phyloP scores from a whole-genome alignment of 2,888 invertebrate species.

The Meiosimyza decipiens region DNA sequence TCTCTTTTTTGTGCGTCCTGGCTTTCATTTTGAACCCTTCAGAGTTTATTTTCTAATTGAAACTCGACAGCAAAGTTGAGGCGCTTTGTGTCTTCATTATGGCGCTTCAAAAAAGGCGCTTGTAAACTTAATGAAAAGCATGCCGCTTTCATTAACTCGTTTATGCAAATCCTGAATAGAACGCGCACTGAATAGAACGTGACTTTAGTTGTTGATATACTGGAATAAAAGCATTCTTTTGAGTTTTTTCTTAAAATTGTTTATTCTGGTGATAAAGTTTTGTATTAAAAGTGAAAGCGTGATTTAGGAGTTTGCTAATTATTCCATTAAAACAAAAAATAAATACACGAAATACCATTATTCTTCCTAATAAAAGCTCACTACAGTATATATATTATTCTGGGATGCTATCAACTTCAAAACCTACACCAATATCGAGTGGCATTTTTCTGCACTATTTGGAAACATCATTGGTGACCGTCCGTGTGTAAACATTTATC shows the following conservation, averaged over 20 bases:
- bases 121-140: constrained; percentile 12
- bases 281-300: too few species aligned
- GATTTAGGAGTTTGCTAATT: too few species aligned
- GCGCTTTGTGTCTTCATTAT: background rate
- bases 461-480: too few species aligned
- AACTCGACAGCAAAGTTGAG: background rate
- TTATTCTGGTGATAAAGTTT: too few species aligned
- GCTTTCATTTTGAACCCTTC: background rate
- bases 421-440: too few species aligned
- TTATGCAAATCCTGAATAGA: background rate
- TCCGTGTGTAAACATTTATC: too few species aligned
- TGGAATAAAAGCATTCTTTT: background rate
- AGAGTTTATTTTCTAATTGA: constrained; percentile 15
- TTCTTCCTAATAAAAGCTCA: too few species aligned
- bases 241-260: background rate
- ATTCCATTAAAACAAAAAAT: too few species aligned
- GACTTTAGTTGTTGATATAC: background rate
- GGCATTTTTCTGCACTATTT: too few species aligned
- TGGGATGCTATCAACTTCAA: too few species aligned
- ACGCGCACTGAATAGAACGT: background rate
- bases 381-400: too few species aligned
- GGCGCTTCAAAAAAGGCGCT: background rate
- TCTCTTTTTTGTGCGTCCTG: background rate
- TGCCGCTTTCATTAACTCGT: constrained; percentile 11
- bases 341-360: too few species aligned